phyloP scores from a whole-genome alignment of 2,113 vertebrate species.

The Propithecus coquereli region DNA sequence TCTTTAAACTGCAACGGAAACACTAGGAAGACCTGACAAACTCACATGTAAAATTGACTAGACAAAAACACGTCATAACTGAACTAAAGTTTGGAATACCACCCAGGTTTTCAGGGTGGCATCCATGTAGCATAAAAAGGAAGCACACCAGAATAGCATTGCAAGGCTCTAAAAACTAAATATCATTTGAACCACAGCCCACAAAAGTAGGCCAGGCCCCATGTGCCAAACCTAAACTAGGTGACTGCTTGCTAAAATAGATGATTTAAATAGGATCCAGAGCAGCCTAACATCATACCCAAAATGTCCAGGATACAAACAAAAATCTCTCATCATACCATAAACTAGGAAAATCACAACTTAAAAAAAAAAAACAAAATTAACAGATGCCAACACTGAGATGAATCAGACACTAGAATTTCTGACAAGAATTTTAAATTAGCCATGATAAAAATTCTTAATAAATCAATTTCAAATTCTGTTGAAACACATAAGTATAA shows the following conservation, averaged over 20 bases:
- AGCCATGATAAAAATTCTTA: background rate
- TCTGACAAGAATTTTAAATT: background rate
- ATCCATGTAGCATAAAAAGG: background rate
- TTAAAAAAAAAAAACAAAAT: slow-evolving; percentile 5
- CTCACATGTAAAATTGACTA: background rate
- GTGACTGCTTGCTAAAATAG: background rate
- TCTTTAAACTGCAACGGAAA: background rate
- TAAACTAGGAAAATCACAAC: background rate
- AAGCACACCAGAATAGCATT: background rate
- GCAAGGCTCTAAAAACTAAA: background rate
- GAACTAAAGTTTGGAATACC: background rate
- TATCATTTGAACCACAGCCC: slow-evolving; percentile 6
- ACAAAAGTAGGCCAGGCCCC: slow-evolving; percentile 27
- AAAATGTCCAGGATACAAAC: background rate
- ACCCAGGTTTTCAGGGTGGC: background rate
- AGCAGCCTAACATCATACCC: background rate
- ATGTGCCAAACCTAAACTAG: background rate
- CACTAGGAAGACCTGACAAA: background rate
- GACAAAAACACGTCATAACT: background rate
- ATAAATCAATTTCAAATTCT: background rate
- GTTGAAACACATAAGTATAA: background rate
- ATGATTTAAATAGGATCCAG: slow-evolving; percentile 2
- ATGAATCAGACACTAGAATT: background rate
- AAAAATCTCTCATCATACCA: background rate
- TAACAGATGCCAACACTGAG: background rate